Evolutionary conservation across 2,797 vertebrate species (phyloP), one percentile per base, ranked within the genome.

Genomic region (Chromis chromis): DNA sequence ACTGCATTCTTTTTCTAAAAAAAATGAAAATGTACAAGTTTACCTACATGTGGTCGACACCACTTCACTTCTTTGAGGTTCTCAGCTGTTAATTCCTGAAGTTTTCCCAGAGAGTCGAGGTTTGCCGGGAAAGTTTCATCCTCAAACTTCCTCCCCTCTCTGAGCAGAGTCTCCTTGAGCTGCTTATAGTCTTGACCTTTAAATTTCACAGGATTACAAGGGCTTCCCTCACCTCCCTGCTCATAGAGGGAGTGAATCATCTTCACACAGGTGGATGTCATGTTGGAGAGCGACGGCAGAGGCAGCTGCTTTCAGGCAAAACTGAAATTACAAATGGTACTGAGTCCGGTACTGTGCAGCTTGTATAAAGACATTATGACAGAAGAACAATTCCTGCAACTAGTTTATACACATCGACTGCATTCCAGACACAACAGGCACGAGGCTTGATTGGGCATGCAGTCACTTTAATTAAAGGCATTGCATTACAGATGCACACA

Each of bases 181-280:
- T 33, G 24, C 31, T 68, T 4, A 2, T 24, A 76, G 53, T 76
- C 59, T 60, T 76, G 73, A 14, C 36, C 40, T n/a, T 44, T 69
- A 22, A 63, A 69, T 10, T 33, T 54, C 17, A 52, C 70, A 0
- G 59, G 65, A 21, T 69, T 81, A 7, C 64, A 68, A 2, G 48
- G 48, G 36, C 65, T 81, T 9, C 74, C 74, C n/a, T 56, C 14
- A 4, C 36, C 61, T 25, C 50, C 60, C 0, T 7, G n/a, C 11
- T 68, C 21, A 25, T 44, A 70, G 16, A 54, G 28, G 31, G 62
- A 31, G 28, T 61, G 52, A 31, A 56, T 56, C 50, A 66, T 71
- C 31, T 6, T 52, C 31, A 69, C 22, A n/a, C 1, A 1, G 56
- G 46, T 25, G 28, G 27, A 36, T 3, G 11, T 17, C 49, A 70